A percentile compares a stretch with the other conserved stretches of the same genome.
These are phyloP conservation scores for Tenodera sinensis DNA, from an alignment of 2,888 invertebrate genomes.

Conservation along the genomic window DNA sequence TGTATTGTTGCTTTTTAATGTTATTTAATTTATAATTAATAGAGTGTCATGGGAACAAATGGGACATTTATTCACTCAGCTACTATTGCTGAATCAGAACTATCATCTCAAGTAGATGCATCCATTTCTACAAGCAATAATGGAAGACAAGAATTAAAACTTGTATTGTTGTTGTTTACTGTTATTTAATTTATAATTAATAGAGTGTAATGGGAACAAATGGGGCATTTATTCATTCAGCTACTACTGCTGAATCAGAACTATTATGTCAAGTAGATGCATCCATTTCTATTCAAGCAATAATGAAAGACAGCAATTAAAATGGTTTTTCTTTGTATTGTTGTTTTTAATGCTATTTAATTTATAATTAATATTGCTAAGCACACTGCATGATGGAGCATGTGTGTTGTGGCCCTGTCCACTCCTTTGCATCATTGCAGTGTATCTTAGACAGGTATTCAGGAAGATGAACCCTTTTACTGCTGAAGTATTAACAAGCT, in stretches of 20 bases:
- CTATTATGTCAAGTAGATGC: background rate
- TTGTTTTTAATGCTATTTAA: no score
- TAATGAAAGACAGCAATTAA: slow-evolving; percentile 1
- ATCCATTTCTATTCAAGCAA: slow-evolving; percentile 4
- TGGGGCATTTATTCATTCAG: slow-evolving; percentile 9
- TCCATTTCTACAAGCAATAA: slow-evolving; percentile 4
- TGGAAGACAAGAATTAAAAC: no score
- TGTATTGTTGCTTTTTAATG: no score
- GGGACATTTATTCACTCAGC: slow-evolving; percentile 12
- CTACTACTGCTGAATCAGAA: background rate
- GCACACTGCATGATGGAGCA: no score
- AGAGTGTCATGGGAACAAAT: slow-evolving; percentile 11
- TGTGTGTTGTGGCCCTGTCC: no score
- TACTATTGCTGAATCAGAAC: background rate
- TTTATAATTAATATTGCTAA: no score
- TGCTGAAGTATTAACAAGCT: no score
- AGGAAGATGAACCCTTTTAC: no score
- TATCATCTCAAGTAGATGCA: background rate
- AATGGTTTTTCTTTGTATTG: background rate
- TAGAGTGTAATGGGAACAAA: slow-evolving; percentile 11
- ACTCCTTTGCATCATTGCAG: no score
- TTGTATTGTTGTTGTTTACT: no score
- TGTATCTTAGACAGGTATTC: no score
- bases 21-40: background rate
- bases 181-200: no score